Evolutionary conservation across 2,113 vertebrate genomes (phyloP), one percentile per base, ranked within the genome.

Genomic region (Australoheros scitulus): DNA sequence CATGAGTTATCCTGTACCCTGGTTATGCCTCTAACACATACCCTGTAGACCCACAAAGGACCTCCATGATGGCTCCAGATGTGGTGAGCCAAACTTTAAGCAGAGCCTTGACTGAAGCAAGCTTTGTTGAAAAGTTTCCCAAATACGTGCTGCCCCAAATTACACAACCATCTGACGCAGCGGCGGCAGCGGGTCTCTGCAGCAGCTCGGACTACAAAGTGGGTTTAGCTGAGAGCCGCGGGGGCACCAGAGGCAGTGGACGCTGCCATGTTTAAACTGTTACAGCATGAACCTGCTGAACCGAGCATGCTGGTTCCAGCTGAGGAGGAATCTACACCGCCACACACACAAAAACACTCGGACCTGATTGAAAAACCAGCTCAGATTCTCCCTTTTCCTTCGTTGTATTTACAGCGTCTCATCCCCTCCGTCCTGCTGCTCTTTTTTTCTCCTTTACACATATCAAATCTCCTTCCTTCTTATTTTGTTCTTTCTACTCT

Each of bases 241-340:
- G 74, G 81, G 80, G 65, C 50, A 77, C 61, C n/a, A 10, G 59
- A 79, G 89, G 84, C 87, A 56, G 68, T 1, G 32, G 77, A 86
- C 58, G 81, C 65, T 56, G 78, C 61, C 68, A 65, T 77, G 77
- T 87, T 89, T 77, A 47, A 86, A 83, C 41, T 26, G 76, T 82
- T 85, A 76, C 79, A 61, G 79, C 22, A n/a, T 50, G 68, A 86
- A 82, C 79, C 80, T 75, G 89, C 64, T 87, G 89, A 89, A 82
- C 87, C 4, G 26, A 79, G 56, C 75, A 10, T 2, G 11, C 20
- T 18, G 89, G 32, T n/a, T 90, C 79, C 79, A 80, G 87, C 84
- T 57, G 52, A 84, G 83, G 77, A 79, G 26, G 61, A 58, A 15
- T 56, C 61, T 41, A 56, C 68, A 22, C 77, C 43, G 43, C 22